Evolutionary conservation across 2,888 invertebrate genomes (phyloP).

Genomic region (Ommatoiulus sabulosus): DNA sequence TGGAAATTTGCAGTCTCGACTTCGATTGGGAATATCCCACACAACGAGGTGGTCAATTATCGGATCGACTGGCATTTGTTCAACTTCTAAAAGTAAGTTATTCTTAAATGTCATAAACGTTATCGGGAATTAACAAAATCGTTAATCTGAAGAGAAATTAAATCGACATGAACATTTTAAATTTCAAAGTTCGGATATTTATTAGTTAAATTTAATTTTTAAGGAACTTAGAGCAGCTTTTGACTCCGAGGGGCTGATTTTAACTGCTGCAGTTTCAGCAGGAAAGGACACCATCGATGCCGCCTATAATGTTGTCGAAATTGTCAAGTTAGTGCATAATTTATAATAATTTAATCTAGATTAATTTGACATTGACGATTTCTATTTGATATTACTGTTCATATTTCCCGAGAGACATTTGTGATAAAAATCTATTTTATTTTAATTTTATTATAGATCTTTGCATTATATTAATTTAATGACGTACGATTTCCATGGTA

Average conservation of each 20-base stretch:
- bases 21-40: slow-evolving; percentile 65
- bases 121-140: neutral
- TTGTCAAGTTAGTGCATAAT: slow-evolving; percentile 70
- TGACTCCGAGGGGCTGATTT: slow-evolving; percentile 70
- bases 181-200: neutral
- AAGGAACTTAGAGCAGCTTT: slow-evolving; percentile 73
- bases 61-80: slow-evolving; percentile 70
- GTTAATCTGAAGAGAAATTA: too few species aligned
- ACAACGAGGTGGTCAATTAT: slow-evolving; percentile 63
- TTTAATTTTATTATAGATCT: slow-evolving; percentile 60
- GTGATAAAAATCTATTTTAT: too few species aligned
- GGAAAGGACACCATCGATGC: slow-evolving; percentile 67
- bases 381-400: slow-evolving; percentile 64
- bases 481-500: slow-evolving; percentile 66
- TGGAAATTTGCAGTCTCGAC: neutral
- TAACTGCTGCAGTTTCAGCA: slow-evolving; percentile 75
- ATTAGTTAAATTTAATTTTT: neutral
- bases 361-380: neutral
- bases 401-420: too few species aligned
- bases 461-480: slow-evolving; percentile 66
- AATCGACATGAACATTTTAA: too few species aligned
- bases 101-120: neutral
- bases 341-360: neutral
- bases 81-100: slow-evolving; percentile 67
- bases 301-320: slow-evolving; percentile 74